Conservation (phyloP, 2,113 vertebrate species). For the Zosterops borbonicus region DNA sequence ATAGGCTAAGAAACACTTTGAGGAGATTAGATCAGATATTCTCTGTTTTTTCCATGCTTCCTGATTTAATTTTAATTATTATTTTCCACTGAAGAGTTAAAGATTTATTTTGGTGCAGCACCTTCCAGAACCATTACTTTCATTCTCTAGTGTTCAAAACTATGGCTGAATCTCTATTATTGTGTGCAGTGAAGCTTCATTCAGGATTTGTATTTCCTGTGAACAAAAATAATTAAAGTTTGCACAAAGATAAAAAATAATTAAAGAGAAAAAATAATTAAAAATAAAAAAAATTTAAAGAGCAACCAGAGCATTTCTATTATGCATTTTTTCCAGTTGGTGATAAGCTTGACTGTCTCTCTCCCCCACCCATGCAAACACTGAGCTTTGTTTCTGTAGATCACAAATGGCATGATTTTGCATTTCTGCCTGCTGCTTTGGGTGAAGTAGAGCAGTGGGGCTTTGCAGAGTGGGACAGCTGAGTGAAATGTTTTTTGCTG, state of each 20-base stretch:
- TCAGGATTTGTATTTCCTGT: not conserved
- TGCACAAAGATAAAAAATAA: not conserved
- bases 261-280: not conserved
- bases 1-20: not conserved
- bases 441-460: not conserved
- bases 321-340: slow-evolving; percentile 2
- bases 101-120: not conserved
- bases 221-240: not conserved
- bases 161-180: not conserved
- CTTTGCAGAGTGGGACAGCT: slow-evolving; percentile 18
- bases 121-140: not conserved
- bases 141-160: not conserved
- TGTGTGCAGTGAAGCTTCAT: not conserved
- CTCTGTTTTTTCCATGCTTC: not conserved
- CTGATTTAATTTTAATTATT: not conserved
- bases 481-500: not conserved
- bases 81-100: not conserved
- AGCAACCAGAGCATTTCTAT: not conserved
- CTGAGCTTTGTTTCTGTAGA: not conserved
- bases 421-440: slow-evolving; percentile 45
- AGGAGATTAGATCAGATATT: not conserved
- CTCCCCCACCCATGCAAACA: slow-evolving; percentile 29
- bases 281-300: not conserved
- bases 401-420: slow-evolving; percentile 47
- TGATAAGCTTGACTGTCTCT: slow-evolving; percentile 4